Base-by-base conservation (phyloP, 1,140 invertebrate species). In the Lucilia sericata region DNA sequence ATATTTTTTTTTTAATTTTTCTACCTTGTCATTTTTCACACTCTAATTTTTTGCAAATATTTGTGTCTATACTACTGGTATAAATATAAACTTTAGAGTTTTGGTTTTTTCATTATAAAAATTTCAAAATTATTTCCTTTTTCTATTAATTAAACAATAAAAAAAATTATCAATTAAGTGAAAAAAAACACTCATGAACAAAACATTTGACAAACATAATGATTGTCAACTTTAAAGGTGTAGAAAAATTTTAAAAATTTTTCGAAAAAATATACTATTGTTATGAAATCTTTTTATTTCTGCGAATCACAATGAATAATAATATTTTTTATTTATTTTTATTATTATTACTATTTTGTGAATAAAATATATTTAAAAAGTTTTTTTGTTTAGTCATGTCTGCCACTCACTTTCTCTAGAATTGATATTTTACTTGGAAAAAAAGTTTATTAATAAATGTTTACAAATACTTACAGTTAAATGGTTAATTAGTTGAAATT, bases 391-490 rank as follows among this genome's bases (percentile, higher is more conserved):
- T 17, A 55, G 51, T 42, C 51, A 55, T 17, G 13, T 14, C 13
- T 30, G 25, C 30, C 74, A 75, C 30, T 75, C 30, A 75, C 74
- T 75, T 75, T 75, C 74, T 75, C 74, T 75, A 75, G 74, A 75
- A 75, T 75, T 75, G 74, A 55, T 30, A 30, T 30, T 30, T 30
- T 30, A 30, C 1, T 30, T 30, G 17, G 51, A 55, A 42, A 42
- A 42, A 2, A 7, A 3, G 1, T 30, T 30, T 30, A 30, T 30
- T 30, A 30, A 30, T 30, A 30, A 30, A 30, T 30, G 25, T 3
- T 30, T 30, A 30, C 25, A 30, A 30, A 30, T 30, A 30, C 25
- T 30, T 30, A 30, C 1, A 30, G 25, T 30, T 2, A 30, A 30
- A 30, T 30, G 25, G 1, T 30, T 30, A 30, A 30, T 30, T 30